Evolutionary conservation across 2,113 vertebrate genomes (phyloP).

Genomic region (Perognathus longimembris): DNA sequence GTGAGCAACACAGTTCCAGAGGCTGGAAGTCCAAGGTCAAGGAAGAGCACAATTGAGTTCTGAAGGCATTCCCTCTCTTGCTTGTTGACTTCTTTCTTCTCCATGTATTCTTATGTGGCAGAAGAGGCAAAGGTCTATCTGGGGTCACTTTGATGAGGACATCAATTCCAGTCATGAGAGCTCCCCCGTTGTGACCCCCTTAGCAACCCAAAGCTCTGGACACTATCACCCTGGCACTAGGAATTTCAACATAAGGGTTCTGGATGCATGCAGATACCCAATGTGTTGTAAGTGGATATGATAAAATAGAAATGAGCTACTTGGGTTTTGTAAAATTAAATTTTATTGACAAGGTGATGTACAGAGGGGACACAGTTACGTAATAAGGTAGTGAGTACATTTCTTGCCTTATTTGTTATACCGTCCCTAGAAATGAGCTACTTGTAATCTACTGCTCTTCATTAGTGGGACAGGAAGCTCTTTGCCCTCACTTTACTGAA

Average conservation of each 20-base stretch:
- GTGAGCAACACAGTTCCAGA: background rate
- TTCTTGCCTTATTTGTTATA: too few species aligned
- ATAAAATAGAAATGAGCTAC: background rate
- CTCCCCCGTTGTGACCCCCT: too few species aligned
- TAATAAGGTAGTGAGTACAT: too few species aligned
- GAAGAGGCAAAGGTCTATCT: too few species aligned
- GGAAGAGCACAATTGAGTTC: background rate
- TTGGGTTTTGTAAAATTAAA: too few species aligned
- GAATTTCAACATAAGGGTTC: background rate
- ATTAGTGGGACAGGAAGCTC: constrained; percentile 4
- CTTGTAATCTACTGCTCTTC: constrained; percentile 9
- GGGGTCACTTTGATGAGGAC: too few species aligned
- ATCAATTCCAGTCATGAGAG: background rate
- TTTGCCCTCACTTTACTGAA: background rate
- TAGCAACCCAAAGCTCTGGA: background rate
- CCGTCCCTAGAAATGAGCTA: background rate
- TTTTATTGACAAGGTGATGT: too few species aligned
- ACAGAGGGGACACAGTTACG: too few species aligned
- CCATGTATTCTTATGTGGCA: background rate
- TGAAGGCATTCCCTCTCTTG: background rate
- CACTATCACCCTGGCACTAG: background rate
- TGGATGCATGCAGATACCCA: background rate
- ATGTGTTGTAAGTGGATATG: background rate
- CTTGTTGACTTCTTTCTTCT: too few species aligned
- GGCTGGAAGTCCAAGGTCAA: background rate